phyloP scores from a whole-genome alignment of 2,888 invertebrate genomes.

The Eristalis tenax region DNA sequence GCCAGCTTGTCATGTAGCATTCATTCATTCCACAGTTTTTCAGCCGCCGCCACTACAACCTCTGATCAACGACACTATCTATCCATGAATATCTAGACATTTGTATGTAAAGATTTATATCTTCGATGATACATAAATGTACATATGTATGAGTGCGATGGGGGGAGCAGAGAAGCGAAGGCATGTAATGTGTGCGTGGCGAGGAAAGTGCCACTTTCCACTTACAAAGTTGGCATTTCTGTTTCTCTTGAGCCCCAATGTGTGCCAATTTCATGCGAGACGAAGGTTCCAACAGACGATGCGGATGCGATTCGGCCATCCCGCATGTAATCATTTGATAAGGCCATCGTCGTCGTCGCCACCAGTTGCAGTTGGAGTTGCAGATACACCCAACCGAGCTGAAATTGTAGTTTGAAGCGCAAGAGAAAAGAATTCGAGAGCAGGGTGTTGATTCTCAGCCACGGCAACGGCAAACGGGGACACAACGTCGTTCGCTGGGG shows the following conservation, averaged over 20 bases:
- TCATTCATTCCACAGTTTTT: not conserved
- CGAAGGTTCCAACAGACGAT: no score
- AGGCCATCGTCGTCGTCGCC: not conserved
- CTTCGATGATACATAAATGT: not conserved
- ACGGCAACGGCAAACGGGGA: not conserved
- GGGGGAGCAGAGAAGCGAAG: not conserved
- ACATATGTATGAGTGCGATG: not conserved
- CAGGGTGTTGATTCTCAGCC: conserved; percentile 15
- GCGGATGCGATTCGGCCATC: not conserved
- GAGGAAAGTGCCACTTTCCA: conserved; percentile 45
- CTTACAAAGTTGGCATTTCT: conserved; percentile 36
- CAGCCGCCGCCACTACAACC: not conserved
- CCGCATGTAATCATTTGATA: not conserved
- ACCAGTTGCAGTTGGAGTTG: not conserved
- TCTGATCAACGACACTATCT: not conserved
- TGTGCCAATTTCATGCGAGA: not conserved
- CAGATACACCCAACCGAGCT: not conserved
- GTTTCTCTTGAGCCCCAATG: not conserved
- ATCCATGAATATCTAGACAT: no score
- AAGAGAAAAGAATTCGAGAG: not conserved
- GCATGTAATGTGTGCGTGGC: not conserved
- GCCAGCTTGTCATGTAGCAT: not conserved
- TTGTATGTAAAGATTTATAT: not conserved
- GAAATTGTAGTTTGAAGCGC: not conserved
- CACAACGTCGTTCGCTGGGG: conserved; percentile 16